Conservation (phyloP, 1,140 invertebrate species). For the Mya arenaria region DNA sequence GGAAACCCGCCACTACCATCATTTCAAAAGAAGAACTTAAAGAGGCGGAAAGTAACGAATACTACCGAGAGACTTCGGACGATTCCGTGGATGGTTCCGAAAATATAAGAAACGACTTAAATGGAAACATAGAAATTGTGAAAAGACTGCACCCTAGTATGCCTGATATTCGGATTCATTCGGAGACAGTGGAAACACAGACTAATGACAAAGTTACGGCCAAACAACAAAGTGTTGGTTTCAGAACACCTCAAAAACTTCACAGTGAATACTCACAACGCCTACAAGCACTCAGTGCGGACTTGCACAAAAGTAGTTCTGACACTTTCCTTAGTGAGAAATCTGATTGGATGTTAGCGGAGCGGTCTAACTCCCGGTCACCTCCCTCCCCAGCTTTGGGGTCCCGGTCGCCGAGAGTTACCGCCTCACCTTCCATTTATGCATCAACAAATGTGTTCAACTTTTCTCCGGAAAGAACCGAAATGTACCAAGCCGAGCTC, state of each 20-base stretch:
- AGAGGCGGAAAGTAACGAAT: slow-evolving; percentile 35
- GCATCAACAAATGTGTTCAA: slow-evolving; percentile 30
- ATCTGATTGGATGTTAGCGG: slow-evolving; percentile 53
- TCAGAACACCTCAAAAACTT: slow-evolving; percentile 46
- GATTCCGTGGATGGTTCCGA: slow-evolving; percentile 34
- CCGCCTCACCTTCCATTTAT: slow-evolving; percentile 23
- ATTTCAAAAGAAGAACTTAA: slow-evolving; percentile 46
- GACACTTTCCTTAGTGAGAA: slow-evolving; percentile 22
- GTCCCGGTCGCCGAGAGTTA: slow-evolving; percentile 32
- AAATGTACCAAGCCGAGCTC: slow-evolving; percentile 21
- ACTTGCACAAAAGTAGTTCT: background rate
- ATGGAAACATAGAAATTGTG: background rate
- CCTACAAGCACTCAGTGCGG: background rate
- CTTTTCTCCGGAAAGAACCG: slow-evolving; percentile 46
- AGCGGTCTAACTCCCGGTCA: slow-evolving; percentile 50
- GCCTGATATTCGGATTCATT: slow-evolving; percentile 40
- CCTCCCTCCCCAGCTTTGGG: slow-evolving; percentile 34
- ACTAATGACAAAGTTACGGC: no score
- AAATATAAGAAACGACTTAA: background rate
- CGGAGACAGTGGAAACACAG: no score
- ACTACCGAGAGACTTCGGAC: no score
- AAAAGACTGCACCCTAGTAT: slow-evolving; percentile 10
- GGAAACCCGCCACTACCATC: slow-evolving; percentile 40
- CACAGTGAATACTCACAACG: slow-evolving; percentile 21
- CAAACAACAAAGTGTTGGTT: slow-evolving; percentile 3